Base-by-base conservation (phyloP, 1,140 invertebrate genomes). In the Lordiphosa mommai region DNA sequence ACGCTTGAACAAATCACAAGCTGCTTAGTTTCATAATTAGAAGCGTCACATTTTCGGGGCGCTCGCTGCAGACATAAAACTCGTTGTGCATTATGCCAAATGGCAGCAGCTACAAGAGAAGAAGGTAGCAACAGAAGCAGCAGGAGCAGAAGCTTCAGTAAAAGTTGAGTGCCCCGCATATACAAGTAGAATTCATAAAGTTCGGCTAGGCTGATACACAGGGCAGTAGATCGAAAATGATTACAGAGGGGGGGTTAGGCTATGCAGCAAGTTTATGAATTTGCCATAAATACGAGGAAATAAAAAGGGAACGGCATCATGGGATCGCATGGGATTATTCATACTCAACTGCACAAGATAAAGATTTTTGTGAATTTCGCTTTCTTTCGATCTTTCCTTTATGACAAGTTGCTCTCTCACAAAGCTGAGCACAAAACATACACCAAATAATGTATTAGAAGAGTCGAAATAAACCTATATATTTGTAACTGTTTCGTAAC, bases 1-100 rank as follows among this genome's bases (percentile, higher is more conserved):
- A 84, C 79, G 77, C 77, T 84, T 72, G 68, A 84, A 84, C 79
- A 85, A 84, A 84, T 84, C 79, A 84, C 79, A 84, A 84, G 77
- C 77, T 84, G 77, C 77, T 84, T 84, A 84, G 77, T 84, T 84
- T 85, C 79, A 85, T 84, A 84, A 84, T 84, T 84, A 84, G 79
- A 82, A 84, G 77, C 76, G 76, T 82, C 77, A 82, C 76, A 82
- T 84, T 82, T 84, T 84, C 67, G 55, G 56, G 52, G 61, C 41
- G 60, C 49, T 57, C 65, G 58, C 60, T 73, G 52, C 66, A 51
- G 70, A 40, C 71, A 80, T 48, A 37, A 57, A 70, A 63, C 74
- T 76, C 76, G 57, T 60, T 80, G 66, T 80, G 77, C 76, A 80
- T 82, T 80, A 80, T 73, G 77, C 60, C 61, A 64, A 82, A 65